Percentiles rank a stretch among this genome's conserved stretches.
Conservation (phyloP, 2,888 invertebrate species). For the Acleris literana region DNA sequence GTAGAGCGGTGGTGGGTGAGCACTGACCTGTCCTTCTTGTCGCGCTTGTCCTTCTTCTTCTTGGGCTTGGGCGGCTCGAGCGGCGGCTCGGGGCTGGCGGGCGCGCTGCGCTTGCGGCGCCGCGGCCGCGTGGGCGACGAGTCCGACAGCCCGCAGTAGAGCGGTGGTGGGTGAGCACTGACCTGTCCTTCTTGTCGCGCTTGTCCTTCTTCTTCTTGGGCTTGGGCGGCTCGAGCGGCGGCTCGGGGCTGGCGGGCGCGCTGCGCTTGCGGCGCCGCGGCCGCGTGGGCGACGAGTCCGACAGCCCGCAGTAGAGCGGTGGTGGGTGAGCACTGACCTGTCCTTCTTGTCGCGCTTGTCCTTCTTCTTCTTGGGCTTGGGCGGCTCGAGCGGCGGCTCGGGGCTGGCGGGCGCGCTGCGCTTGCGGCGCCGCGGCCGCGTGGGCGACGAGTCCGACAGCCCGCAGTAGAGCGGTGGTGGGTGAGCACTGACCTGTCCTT, state of each 20-base stretch:
- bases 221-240: slow-evolving; percentile 52
- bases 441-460: slow-evolving; percentile 73
- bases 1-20: too few relatives aligned
- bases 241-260: slow-evolving; percentile 71
- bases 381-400: slow-evolving; percentile 51
- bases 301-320: too few relatives aligned
- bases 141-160: slow-evolving; percentile 73
- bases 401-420: slow-evolving; percentile 74
- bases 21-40: slow-evolving; percentile 69
- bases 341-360: slow-evolving; percentile 79
- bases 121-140: slow-evolving; percentile 72
- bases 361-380: slow-evolving; percentile 78
- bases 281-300: slow-evolving; percentile 74
- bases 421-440: slow-evolving; percentile 69
- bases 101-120: slow-evolving; percentile 73
- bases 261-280: slow-evolving; percentile 70
- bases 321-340: slow-evolving; percentile 48
- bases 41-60: slow-evolving; percentile 80
- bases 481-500: slow-evolving; percentile 60
- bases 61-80: slow-evolving; percentile 64
- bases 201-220: slow-evolving; percentile 81
- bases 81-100: slow-evolving; percentile 64
- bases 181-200: slow-evolving; percentile 76
- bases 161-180: too few relatives aligned
- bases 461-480: too few relatives aligned